phyloP scores from a whole-genome alignment of 2,888 invertebrate genomes.

The Apantesis nais region DNA sequence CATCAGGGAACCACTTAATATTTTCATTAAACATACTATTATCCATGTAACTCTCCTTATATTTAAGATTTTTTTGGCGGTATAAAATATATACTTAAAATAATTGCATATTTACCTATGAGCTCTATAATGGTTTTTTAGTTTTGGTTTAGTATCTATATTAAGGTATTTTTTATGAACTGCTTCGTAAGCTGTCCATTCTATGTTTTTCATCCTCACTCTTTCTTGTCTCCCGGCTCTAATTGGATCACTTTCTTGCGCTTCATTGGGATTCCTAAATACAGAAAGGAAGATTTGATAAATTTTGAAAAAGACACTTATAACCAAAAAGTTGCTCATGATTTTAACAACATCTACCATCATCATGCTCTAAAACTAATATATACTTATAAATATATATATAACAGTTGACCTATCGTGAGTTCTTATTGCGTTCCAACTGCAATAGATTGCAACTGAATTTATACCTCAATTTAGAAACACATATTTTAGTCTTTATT shows the following conservation, averaged over 20 bases:
- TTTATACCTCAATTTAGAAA: no score
- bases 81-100: background rate
- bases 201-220: slow-evolving; percentile 93
- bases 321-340: no score
- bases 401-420: no score
- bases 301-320: background rate
- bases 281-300: background rate
- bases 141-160: slow-evolving; percentile 95
- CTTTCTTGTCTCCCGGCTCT: slow-evolving; percentile 91
- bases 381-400: no score
- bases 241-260: slow-evolving; percentile 88
- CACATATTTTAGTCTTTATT: no score
- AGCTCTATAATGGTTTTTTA: slow-evolving; percentile 97
- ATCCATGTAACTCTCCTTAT: background rate
- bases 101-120: slow-evolving; percentile 86
- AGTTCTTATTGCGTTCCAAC: no score
- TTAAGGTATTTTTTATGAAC: slow-evolving; percentile 97
- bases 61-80: background rate
- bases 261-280: slow-evolving; percentile 94
- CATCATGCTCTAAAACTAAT: no score
- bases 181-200: slow-evolving; percentile 97
- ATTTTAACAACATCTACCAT: no score
- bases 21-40: no score
- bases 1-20: no score
- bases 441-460: no score